phyloP scores from a whole-genome alignment of 2,113 vertebrate species.

The Leucosticte australis region DNA sequence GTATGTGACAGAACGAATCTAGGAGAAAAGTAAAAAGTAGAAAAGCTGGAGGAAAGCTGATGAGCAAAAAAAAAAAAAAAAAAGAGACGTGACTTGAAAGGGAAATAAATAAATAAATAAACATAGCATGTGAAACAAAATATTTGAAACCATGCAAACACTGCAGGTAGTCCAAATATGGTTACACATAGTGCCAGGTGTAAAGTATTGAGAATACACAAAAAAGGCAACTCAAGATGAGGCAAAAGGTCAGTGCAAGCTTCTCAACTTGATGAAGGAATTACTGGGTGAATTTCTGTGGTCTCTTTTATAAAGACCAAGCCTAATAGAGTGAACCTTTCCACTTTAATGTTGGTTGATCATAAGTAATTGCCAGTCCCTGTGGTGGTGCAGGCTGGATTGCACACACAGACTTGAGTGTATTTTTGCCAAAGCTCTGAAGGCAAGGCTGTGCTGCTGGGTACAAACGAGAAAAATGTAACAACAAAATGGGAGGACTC shows the following conservation, averaged over 20 bases:
- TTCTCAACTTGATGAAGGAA: neutral
- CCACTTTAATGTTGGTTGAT: neutral
- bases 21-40: neutral
- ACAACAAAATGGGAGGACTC: neutral
- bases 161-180: neutral
- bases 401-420: neutral
- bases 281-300: neutral
- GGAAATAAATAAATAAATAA: neutral
- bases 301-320: neutral
- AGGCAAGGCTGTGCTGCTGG: neutral
- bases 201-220: neutral
- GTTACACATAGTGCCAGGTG: neutral
- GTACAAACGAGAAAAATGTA: neutral
- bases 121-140: fast-evolving
- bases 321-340: neutral
- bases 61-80: neutral
- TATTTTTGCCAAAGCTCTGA: neutral
- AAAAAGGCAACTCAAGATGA: neutral
- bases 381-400: neutral
- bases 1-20: neutral
- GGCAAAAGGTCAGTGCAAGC: neutral
- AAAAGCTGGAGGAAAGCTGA: neutral
- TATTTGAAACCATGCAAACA: neutral
- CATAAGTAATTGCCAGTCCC: neutral
- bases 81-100: neutral